Percentiles rank a stretch among this genome's conserved stretches.
Evolutionary conservation across 1,140 invertebrate genomes (phyloP).

Genomic region (Bombus breviceps): DNA sequence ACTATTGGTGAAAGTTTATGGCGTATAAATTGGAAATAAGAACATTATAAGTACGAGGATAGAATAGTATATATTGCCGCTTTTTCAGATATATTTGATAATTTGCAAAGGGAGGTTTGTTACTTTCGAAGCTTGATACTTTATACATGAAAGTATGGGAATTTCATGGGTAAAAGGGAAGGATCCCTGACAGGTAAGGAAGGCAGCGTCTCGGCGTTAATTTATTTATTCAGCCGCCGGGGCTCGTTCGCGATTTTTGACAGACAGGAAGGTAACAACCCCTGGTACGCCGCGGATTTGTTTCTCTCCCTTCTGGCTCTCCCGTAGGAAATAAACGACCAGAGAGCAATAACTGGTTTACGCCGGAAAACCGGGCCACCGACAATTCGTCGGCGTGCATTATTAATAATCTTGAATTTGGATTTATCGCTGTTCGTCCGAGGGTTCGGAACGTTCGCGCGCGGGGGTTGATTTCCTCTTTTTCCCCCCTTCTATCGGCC

Average conservation of each 20-base stretch:
- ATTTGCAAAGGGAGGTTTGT: not conserved
- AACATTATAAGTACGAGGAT: too few relatives aligned
- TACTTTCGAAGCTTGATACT: not conserved
- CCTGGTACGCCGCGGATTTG: slow-evolving; percentile 37
- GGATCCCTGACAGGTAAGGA: not conserved
- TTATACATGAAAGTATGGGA: not conserved
- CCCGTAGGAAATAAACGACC: slow-evolving; percentile 62
- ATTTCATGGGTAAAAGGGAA: not conserved
- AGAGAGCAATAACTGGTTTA: slow-evolving; percentile 59
- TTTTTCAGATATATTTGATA: not conserved
- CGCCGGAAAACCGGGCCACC: slow-evolving; percentile 44
- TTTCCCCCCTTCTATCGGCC: not conserved
- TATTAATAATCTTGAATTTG: slow-evolving; percentile 59
- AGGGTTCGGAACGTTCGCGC: not conserved
- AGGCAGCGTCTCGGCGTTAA: slow-evolving; percentile 32
- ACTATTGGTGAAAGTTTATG: not conserved
- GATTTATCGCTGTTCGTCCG: slow-evolving; percentile 50
- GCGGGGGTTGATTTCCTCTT: slow-evolving; percentile 1
- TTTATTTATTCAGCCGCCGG: slow-evolving; percentile 57
- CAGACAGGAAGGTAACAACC: slow-evolving; percentile 41
- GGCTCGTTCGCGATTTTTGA: slow-evolving; percentile 56
- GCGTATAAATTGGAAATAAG: too few relatives aligned
- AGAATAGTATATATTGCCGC: too few relatives aligned
- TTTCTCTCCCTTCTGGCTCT: slow-evolving; percentile 33
- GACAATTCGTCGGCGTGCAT: slow-evolving; percentile 63